Evolutionary conservation across 2,888 invertebrate genomes (phyloP).

Genomic region (Suillia variegata): DNA sequence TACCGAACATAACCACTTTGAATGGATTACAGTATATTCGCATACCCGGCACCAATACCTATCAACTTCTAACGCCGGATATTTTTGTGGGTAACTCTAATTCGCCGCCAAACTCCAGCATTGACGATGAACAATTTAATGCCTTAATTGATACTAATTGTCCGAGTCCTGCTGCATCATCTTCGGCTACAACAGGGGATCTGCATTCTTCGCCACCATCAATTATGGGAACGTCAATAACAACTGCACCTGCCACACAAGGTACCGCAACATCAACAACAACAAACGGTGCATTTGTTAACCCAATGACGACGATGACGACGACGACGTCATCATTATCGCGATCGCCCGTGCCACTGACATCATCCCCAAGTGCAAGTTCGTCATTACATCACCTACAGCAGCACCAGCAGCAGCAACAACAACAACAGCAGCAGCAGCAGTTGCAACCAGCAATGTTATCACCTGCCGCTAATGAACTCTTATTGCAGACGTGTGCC

Average conservation of each 20-base stretch:
- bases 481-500: conserved; percentile 57
- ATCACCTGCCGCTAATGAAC: conserved; percentile 58
- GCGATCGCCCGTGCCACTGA: conserved; percentile 48
- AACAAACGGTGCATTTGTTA: conserved; percentile 13
- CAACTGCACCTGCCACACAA: conserved; percentile 32
- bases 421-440: conserved; percentile 24
- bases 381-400: conserved; percentile 38
- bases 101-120: conserved; percentile 37
- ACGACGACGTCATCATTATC: conserved; percentile 34
- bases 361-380: conserved; percentile 27
- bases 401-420: conserved; percentile 1
- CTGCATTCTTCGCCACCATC: conserved; percentile 31
- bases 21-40: conserved; percentile 67
- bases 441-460: conserved; percentile 32
- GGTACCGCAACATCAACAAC: conserved; percentile 9
- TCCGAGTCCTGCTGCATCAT: conserved; percentile 56
- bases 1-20: conserved; percentile 62
- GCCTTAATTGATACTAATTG: conserved; percentile 62
- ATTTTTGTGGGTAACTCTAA: conserved; percentile 63
- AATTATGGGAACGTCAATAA: conserved; percentile 26
- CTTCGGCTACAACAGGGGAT: conserved; percentile 28
- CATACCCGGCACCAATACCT: conserved; percentile 67
- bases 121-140: conserved; percentile 67
- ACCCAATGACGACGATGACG: no score
- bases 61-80: conserved; percentile 67